Conservation (phyloP, 1,140 invertebrate species). For the Medauroidea extradentata region DNA sequence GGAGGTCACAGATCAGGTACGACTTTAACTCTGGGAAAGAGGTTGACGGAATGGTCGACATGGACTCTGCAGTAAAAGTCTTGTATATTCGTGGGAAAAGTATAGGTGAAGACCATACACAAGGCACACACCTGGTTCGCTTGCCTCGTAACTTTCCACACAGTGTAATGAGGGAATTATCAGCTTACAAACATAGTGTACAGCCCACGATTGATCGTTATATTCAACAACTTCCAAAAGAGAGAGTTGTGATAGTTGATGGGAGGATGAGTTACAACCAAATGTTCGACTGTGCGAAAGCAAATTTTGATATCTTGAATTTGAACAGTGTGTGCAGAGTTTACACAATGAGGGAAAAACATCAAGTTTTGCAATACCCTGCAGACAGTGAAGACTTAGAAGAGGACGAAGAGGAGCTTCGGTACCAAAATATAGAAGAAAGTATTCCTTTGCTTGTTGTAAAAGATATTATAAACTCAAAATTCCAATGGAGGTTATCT, state of each 20-base stretch:
- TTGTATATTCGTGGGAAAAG: no score
- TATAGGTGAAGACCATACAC: no score
- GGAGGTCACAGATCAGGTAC: slow-evolving; percentile 42
- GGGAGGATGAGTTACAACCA: slow-evolving; percentile 41
- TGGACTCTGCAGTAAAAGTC: not conserved
- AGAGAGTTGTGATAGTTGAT: slow-evolving; percentile 49
- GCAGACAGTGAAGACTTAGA: slow-evolving; percentile 6
- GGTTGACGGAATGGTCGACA: slow-evolving; percentile 22
- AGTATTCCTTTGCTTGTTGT: slow-evolving; percentile 31
- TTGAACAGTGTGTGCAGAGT: slow-evolving; percentile 36
- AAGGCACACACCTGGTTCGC: no score
- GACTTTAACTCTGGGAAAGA: slow-evolving; percentile 38
- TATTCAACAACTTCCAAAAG: not conserved
- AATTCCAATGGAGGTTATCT: slow-evolving; percentile 44
- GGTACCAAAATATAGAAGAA: slow-evolving; percentile 26
- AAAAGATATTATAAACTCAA: slow-evolving; percentile 24
- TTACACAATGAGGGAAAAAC: not conserved
- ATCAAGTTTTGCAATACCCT: slow-evolving; percentile 10
- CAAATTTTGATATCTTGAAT: slow-evolving; percentile 41
- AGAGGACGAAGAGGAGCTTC: slow-evolving; percentile 13
- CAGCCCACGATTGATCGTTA: no score
- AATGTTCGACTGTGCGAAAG: slow-evolving; percentile 45
- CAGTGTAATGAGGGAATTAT: no score
- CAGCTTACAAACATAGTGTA: no score
- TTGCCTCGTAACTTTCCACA: no score